phyloP scores from a whole-genome alignment of 2,888 invertebrate species.

The Malacosoma neustria region DNA sequence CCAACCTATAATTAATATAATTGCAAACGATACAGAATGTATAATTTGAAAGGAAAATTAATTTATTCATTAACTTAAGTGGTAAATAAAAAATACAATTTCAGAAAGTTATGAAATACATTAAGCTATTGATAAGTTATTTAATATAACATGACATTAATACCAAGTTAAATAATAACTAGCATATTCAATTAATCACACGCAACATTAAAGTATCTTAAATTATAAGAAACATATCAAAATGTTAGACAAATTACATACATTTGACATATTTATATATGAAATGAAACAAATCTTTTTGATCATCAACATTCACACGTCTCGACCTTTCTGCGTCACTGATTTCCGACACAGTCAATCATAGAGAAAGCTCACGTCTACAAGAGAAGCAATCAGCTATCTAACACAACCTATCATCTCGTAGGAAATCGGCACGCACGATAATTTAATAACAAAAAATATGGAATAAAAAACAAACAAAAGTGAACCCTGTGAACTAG shows the following conservation, averaged over 20 bases:
- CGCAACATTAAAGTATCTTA: not conserved
- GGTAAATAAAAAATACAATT: too few relatives aligned
- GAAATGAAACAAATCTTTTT: slow-evolving; percentile 14
- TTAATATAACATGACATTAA: too few relatives aligned
- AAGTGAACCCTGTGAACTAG: slow-evolving; percentile 43
- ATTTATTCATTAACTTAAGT: too few relatives aligned
- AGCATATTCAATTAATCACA: not conserved
- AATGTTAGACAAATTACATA: slow-evolving; percentile 9
- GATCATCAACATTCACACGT: slow-evolving; percentile 24
- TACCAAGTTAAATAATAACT: too few relatives aligned
- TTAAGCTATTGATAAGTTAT: too few relatives aligned
- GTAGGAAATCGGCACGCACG: slow-evolving; percentile 72
- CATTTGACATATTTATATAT: slow-evolving; percentile 20
- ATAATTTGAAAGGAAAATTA: too few relatives aligned
- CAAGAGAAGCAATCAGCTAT: slow-evolving; percentile 73
- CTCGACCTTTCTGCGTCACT: slow-evolving; percentile 36
- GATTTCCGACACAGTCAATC: slow-evolving; percentile 62
- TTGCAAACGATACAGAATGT: too few relatives aligned
- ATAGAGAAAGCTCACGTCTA: slow-evolving; percentile 71
- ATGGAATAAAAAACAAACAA: slow-evolving; percentile 34
- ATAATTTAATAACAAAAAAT: slow-evolving; percentile 73
- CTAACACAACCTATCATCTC: slow-evolving; percentile 71
- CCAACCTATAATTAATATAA: too few relatives aligned
- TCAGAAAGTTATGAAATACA: too few relatives aligned
- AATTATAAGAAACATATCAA: not conserved